phyloP scores from a whole-genome alignment of 35 echinoderm and acorn worm species.

The Ptychodera flava region DNA sequence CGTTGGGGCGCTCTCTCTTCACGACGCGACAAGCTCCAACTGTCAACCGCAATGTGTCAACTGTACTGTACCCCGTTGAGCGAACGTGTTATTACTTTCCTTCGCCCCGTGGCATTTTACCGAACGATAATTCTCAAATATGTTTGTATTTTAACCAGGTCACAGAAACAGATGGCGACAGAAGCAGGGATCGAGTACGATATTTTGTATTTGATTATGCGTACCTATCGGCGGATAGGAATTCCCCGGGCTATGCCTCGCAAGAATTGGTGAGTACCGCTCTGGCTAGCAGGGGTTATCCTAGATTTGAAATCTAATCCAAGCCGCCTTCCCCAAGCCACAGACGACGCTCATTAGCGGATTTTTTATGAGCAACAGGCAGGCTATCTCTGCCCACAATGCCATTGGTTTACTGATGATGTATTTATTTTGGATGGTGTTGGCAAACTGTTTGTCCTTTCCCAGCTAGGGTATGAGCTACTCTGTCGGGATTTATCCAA shows the following conservation, averaged over 20 bases:
- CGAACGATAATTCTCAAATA: not conserved
- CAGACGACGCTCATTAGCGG: not conserved
- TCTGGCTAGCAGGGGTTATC: not conserved
- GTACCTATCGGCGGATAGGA: constrained; percentile 41
- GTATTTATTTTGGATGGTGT: too few relatives aligned
- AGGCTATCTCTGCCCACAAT: too few relatives aligned
- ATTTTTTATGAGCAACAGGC: too few relatives aligned
- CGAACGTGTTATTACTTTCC: not conserved
- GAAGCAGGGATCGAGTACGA: constrained; percentile 33
- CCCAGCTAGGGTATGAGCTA: too few relatives aligned
- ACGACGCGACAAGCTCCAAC: not conserved
- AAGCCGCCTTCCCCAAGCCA: not conserved
- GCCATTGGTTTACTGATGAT: too few relatives aligned
- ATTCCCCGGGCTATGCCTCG: constrained; percentile 35
- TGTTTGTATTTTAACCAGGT: not conserved
- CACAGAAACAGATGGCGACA: constrained; percentile 36
- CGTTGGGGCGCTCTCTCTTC: not conserved
- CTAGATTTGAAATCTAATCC: too few relatives aligned
- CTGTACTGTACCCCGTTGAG: too few relatives aligned
- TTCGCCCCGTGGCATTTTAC: not conserved
- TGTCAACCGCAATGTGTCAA: not conserved
- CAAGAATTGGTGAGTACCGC: constrained; percentile 50
- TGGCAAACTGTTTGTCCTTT: too few relatives aligned
- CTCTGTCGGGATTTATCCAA: too few relatives aligned
- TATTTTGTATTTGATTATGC: constrained; percentile 58